phyloP scores from a whole-genome alignment of 2,113 vertebrate species.

The Onychostruthus taczanowskii region DNA sequence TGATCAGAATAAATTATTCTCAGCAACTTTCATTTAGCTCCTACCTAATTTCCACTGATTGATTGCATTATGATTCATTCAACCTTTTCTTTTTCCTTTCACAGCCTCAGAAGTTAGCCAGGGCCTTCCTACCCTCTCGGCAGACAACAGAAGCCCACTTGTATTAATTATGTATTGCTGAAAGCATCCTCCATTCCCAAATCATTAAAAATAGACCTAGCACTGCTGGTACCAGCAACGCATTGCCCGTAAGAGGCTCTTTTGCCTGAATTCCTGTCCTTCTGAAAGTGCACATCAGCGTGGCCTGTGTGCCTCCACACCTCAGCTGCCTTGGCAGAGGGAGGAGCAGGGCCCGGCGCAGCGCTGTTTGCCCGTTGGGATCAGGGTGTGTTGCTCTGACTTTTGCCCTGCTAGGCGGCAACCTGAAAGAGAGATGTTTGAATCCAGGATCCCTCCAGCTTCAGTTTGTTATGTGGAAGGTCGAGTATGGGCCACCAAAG shows the following conservation, averaged over 20 bases:
- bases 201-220: not conserved
- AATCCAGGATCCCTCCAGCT: not conserved
- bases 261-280: not conserved
- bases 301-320: not conserved
- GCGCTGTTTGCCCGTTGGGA: not conserved
- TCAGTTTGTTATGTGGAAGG: accelerated
- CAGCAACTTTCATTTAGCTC: not conserved
- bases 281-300: accelerated
- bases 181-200: not conserved
- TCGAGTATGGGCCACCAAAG: accelerated
- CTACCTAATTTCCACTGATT: not conserved
- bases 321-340: not conserved
- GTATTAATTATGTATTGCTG: conserved; percentile 16
- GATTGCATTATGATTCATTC: not conserved
- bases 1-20: not conserved
- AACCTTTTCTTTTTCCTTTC: not conserved
- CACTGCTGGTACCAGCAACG: accelerated
- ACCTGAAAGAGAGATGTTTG: not conserved
- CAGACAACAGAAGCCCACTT: not conserved
- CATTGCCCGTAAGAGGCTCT: not conserved
- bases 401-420: not conserved
- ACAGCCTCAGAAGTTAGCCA: not conserved
- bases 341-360: not conserved
- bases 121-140: not conserved
- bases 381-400: not conserved